Base-by-base conservation (phyloP, 2,888 invertebrate species). In the Drosophila stalkeri region DNA sequence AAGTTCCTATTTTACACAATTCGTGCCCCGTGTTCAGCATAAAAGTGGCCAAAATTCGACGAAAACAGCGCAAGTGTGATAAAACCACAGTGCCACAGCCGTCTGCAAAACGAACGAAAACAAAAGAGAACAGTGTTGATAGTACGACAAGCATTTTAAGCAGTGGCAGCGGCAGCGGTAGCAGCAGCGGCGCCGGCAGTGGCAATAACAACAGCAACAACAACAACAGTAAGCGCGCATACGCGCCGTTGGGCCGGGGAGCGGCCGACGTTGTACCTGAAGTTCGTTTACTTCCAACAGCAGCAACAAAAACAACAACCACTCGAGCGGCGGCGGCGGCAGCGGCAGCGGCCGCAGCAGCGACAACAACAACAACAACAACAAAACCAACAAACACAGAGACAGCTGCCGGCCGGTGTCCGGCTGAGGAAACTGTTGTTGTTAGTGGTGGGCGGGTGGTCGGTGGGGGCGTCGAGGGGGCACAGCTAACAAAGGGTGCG, bases 21-120 rank as follows among this genome's bases (percentile, higher is more conserved):
- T 65, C 63, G 81, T 73, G 71, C 14, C 75, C 72, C 72, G 73
- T 74, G 73, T 71, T 71, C 61, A 59, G 64, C 73, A 60, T 62
- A 75, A 90, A 86, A 90, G 81, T 90, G 89, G 79, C 81, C 90
- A 90, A 91, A 82, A 90, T 91, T 89, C 79, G 90, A 72, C 89
- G 90, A 87, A 90, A 91, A 89, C 83, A 83, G 79, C 86, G 90
- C 76, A 90, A 90, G 78, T 71, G 82, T 82, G 86, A 88, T 78
- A 90, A 88, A 85, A 80, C 63, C 64, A 87, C 66, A 76, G 87
- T 75, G 82, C 85, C 73, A 75, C 89, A 85, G 66, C 77, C 76
- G 76, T 76, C 75, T 66, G 74, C 80, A 75, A 81, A 89, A 78
- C 77, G 89, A 84, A 80, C 78, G 74, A 90, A 86, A 81, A 78